Conservation (phyloP, 1,140 invertebrate genomes). For the Chironomus striatipennis region DNA sequence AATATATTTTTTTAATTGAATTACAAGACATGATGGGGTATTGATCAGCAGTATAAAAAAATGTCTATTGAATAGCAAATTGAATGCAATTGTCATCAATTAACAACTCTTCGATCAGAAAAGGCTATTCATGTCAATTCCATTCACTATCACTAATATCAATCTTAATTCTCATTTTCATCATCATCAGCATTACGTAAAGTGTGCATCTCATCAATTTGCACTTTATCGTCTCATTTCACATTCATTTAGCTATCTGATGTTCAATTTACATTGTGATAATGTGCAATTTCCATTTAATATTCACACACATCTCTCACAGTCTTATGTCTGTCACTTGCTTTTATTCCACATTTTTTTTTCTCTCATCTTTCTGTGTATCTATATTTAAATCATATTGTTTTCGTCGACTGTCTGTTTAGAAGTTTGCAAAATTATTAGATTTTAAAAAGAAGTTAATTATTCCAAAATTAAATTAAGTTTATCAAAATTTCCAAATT, state of each 20-base stretch:
- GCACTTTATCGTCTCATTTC: not conserved
- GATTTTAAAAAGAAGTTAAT: too few species aligned
- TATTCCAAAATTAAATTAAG: too few species aligned
- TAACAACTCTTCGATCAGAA: not conserved
- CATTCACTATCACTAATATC: not conserved
- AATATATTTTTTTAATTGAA: too few species aligned
- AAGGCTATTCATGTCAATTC: not conserved
- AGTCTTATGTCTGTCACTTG: not conserved
- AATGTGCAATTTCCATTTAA: not conserved
- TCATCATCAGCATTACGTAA: too few species aligned
- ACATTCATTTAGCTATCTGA: too few species aligned
- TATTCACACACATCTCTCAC: not conserved
- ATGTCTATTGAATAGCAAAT: not conserved
- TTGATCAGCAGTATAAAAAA: not conserved
- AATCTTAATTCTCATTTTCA: not conserved
- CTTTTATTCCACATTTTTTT: not conserved
- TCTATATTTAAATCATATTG: not conserved
- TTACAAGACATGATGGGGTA: too few species aligned
- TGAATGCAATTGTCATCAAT: constrained; percentile 7
- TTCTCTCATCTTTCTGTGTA: not conserved
- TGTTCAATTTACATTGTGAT: not conserved
- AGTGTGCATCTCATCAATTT: not conserved
- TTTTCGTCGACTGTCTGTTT: too few species aligned
- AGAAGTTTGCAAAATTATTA: too few species aligned
- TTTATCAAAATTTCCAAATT: too few species aligned